Conservation (phyloP, 2,888 invertebrate genomes). For the Athalia rosae region DNA sequence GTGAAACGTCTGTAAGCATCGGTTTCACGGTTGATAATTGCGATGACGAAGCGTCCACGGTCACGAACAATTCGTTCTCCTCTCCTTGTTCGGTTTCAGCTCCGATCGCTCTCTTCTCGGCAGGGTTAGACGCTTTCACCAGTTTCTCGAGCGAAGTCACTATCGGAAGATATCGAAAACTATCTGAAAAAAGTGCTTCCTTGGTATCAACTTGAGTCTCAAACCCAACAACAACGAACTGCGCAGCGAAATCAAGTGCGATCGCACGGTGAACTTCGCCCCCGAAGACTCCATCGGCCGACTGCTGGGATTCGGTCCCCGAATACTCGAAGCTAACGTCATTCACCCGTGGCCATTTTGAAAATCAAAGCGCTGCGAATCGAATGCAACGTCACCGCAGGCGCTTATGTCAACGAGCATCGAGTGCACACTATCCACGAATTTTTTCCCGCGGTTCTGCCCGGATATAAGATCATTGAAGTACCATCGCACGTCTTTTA, state of each 20-base stretch:
- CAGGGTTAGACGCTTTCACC: too few species aligned
- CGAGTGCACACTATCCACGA: conserved; percentile 65
- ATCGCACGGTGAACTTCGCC: conserved; percentile 50
- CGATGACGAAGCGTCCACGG: too few species aligned
- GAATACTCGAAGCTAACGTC: conserved; percentile 48
- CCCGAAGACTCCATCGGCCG: conserved; percentile 51
- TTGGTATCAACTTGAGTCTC: too few species aligned
- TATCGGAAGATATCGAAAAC: too few species aligned
- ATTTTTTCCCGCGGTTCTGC: conserved; percentile 62
- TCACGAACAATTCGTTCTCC: too few species aligned
- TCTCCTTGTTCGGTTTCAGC: too few species aligned
- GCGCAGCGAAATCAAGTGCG: conserved; percentile 54
- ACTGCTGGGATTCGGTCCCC: conserved; percentile 58
- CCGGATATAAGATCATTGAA: conserved; percentile 64
- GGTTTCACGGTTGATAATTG: too few species aligned
- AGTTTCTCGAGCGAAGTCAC: too few species aligned
- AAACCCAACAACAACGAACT: conserved; percentile 52
- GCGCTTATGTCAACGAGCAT: too few species aligned
- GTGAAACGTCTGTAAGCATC: too few species aligned
- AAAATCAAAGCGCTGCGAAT: conserved; percentile 59
- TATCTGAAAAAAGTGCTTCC: too few species aligned
- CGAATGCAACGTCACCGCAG: conserved; percentile 62
- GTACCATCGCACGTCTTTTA: conserved; percentile 63
- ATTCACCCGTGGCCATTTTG: conserved; percentile 61
- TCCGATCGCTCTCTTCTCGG: too few species aligned